Percentiles rank a stretch among this genome's conserved stretches.
Evolutionary conservation across 1,140 invertebrate species (phyloP).

Genomic region (Macrosteles quadrilineatus): DNA sequence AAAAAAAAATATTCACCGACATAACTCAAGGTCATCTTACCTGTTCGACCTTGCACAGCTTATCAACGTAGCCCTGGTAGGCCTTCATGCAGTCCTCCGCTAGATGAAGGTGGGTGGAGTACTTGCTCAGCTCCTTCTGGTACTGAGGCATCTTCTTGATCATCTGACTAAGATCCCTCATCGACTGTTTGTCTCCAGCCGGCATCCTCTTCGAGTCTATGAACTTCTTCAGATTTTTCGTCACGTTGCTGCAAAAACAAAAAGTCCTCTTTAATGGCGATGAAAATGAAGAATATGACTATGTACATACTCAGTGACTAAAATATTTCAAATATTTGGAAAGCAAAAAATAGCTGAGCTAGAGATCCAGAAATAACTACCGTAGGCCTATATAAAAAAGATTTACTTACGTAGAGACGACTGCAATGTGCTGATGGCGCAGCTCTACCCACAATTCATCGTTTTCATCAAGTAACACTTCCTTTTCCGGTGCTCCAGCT

Average conservation of each 20-base stretch:
- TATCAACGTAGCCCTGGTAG: slow-evolving; percentile 95
- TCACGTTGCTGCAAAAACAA: slow-evolving; percentile 63
- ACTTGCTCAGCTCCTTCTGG: slow-evolving; percentile 98
- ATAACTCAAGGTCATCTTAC: too few relatives aligned
- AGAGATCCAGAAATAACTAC: too few relatives aligned
- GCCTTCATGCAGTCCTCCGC: slow-evolving; percentile 99
- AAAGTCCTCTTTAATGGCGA: too few relatives aligned
- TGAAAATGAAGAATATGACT: too few relatives aligned
- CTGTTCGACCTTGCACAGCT: slow-evolving; percentile 98
- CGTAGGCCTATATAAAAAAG: too few relatives aligned
- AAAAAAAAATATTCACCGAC: too few relatives aligned
- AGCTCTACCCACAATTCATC: slow-evolving; percentile 99
- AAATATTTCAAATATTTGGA: too few relatives aligned
- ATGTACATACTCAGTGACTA: too few relatives aligned
- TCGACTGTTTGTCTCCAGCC: slow-evolving; percentile 88
- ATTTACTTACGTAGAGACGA: slow-evolving; percentile 93
- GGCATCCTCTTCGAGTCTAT: slow-evolving; percentile 93
- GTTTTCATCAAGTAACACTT: slow-evolving; percentile 98
- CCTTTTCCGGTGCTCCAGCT: slow-evolving; percentile 81
- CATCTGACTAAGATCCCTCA: slow-evolving; percentile 98
- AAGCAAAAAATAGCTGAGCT: too few relatives aligned
- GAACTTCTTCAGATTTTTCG: slow-evolving; percentile 82
- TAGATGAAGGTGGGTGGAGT: slow-evolving; percentile 96
- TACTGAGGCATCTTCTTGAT: slow-evolving; percentile 99
- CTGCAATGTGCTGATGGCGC: slow-evolving; percentile 98